Conservation (phyloP, 2,888 invertebrate genomes). For the Ornithoptera priamus region DNA sequence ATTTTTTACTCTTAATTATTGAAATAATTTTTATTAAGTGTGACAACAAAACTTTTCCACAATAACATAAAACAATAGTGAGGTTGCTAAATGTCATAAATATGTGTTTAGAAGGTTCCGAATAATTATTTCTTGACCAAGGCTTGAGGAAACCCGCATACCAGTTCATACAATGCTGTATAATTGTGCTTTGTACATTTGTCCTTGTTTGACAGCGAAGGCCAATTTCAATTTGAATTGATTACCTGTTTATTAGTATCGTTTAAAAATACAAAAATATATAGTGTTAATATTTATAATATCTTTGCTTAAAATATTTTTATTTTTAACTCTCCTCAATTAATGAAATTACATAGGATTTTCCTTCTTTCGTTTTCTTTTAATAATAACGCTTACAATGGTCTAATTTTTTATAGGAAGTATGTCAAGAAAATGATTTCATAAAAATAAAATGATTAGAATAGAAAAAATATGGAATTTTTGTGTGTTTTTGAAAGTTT, state of each 20-base stretch:
- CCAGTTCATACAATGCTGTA: slow-evolving; percentile 21
- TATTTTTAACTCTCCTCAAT: no score
- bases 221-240: slow-evolving; percentile 13
- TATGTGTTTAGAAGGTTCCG: slow-evolving; percentile 27
- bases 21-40: slow-evolving; percentile 12
- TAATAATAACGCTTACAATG: no score
- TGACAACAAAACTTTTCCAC: slow-evolving; percentile 9
- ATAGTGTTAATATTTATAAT: no score
- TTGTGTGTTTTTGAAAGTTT: no score
- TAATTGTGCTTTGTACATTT: slow-evolving; percentile 25
- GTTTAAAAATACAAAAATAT: no score
- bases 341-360: no score
- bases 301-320: no score
- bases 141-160: slow-evolving; percentile 30
- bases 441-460: no score
- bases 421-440: no score
- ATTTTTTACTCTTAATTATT: neutral
- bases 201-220: slow-evolving; percentile 26
- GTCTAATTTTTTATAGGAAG: no score
- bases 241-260: neutral
- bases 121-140: slow-evolving; percentile 30
- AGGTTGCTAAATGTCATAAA: slow-evolving; percentile 23
- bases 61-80: slow-evolving; percentile 23
- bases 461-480: no score
- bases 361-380: no score